phyloP scores from a whole-genome alignment of 2,797 vertebrate species.

The Adrianichthys oophorus region DNA sequence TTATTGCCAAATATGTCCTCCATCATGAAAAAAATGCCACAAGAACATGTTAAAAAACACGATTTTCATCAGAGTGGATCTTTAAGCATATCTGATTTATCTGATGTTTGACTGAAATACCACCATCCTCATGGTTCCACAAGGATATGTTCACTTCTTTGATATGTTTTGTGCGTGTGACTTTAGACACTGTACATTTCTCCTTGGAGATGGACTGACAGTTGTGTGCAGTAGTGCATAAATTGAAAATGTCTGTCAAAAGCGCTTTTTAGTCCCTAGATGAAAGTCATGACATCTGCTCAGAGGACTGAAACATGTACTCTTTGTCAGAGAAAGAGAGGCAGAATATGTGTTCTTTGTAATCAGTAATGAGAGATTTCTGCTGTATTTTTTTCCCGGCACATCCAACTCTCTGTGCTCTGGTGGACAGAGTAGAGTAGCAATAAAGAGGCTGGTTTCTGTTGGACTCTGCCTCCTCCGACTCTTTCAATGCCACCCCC shows the following conservation, averaged over 20 bases:
- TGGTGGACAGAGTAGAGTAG: slow-evolving; percentile 35
- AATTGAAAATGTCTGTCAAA: slow-evolving; percentile 46
- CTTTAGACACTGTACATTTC: slow-evolving; percentile 2
- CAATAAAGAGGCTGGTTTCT: slow-evolving; percentile 43
- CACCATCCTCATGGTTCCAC: too few relatives aligned
- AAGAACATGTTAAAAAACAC: too few relatives aligned
- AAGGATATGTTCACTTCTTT: neutral
- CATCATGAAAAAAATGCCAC: too few relatives aligned
- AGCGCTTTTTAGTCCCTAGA: slow-evolving; percentile 37
- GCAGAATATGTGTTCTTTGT: slow-evolving; percentile 39
- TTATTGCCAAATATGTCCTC: too few relatives aligned
- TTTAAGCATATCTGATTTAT: too few relatives aligned
- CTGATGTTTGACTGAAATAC: too few relatives aligned
- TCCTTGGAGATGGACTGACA: slow-evolving; percentile 17
- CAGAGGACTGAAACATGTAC: slow-evolving; percentile 51
- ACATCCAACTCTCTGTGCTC: slow-evolving; percentile 41
- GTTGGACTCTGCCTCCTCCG: slow-evolving; percentile 31
- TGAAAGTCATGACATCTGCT: slow-evolving; percentile 51
- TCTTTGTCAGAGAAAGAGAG: slow-evolving; percentile 43
- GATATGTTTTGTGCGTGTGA: neutral
- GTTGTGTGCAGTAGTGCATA: slow-evolving; percentile 37
- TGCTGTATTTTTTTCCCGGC: slow-evolving; percentile 30
- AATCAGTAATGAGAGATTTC: slow-evolving; percentile 60
- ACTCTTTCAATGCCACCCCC: too few relatives aligned
- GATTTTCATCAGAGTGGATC: too few relatives aligned